Percentiles rank a stretch among this genome's conserved stretches.
phyloP scores from a whole-genome alignment of 1,140 invertebrate species.

The Galleria mellonella region DNA sequence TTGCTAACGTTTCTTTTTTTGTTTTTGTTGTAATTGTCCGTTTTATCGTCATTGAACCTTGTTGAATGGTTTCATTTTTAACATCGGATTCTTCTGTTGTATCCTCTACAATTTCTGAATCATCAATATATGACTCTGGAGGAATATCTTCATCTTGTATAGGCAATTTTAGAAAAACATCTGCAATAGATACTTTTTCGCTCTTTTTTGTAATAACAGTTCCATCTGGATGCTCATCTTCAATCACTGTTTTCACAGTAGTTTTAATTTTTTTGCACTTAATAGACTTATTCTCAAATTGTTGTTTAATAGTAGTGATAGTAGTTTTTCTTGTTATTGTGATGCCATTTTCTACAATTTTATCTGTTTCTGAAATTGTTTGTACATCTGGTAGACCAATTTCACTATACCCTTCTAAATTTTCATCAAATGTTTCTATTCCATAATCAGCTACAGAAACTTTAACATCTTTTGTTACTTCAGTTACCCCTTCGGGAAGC shows the following conservation, averaged over 20 bases:
- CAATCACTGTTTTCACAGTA: slow-evolving; percentile 47
- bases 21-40: slow-evolving; percentile 66
- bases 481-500: slow-evolving; percentile 50
- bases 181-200: slow-evolving; percentile 61
- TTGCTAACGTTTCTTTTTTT: slow-evolving; percentile 62
- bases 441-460: slow-evolving; percentile 55
- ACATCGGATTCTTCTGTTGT: slow-evolving; percentile 56
- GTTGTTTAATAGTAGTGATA: slow-evolving; percentile 48
- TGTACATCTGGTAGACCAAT: slow-evolving; percentile 44
- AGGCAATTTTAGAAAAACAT: slow-evolving; percentile 38
- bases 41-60: slow-evolving; percentile 48
- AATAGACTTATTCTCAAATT: slow-evolving; percentile 40
- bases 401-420: slow-evolving; percentile 44
- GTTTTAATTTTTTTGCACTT: slow-evolving; percentile 60
- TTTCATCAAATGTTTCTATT: slow-evolving; percentile 44
- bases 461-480: slow-evolving; percentile 64
- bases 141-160: slow-evolving; percentile 16
- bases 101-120: slow-evolving; percentile 61
- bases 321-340: slow-evolving; percentile 54
- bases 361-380: slow-evolving; percentile 34
- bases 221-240: slow-evolving; percentile 68
- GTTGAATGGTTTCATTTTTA: slow-evolving; percentile 51
- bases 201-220: slow-evolving; percentile 61
- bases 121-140: slow-evolving; percentile 35
- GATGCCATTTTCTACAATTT: slow-evolving; percentile 42